These are phyloP conservation scores for Epicampocera succincta DNA, from an alignment of 2,888 invertebrate species.

Conservation along the genomic window DNA sequence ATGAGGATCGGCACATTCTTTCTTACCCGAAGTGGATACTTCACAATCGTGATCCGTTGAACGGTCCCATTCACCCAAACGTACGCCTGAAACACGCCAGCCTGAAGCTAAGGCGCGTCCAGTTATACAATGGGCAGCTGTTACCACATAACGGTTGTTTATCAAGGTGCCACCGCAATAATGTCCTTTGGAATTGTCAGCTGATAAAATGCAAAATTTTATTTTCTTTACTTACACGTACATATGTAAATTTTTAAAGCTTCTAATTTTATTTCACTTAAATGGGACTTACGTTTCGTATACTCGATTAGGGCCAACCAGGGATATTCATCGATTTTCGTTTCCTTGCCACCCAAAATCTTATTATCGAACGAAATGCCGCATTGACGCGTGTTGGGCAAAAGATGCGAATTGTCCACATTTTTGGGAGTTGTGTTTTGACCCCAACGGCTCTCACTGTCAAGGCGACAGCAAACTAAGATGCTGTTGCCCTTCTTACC, in stretches of 20 bases:
- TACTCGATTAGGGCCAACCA: constrained; percentile 69
- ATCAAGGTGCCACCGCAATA: constrained; percentile 90
- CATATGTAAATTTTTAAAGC: too few species aligned
- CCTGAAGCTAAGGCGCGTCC: constrained; percentile 84
- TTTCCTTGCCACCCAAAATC: constrained; percentile 66
- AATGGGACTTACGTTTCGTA: constrained; percentile 61
- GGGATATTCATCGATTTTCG: constrained; percentile 69
- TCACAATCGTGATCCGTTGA: constrained; percentile 76
- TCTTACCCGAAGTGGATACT: constrained; percentile 73
- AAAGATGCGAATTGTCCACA: constrained; percentile 27
- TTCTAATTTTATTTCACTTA: not conserved
- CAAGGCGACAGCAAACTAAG: constrained; percentile 48
- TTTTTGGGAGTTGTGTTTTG: not conserved
- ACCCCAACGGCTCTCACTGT: constrained; percentile 23
- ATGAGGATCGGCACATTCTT: constrained; percentile 84
- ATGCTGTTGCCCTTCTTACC: constrained; percentile 26
- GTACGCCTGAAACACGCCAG: constrained; percentile 83
- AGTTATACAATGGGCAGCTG: constrained; percentile 89
- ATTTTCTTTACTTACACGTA: not conserved
- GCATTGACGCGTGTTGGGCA: constrained; percentile 64
- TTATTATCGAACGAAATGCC: constrained; percentile 67
- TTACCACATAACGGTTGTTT: constrained; percentile 85
- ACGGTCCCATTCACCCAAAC: constrained; percentile 81
- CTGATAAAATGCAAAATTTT: constrained; percentile 74
- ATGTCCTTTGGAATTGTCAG: constrained; percentile 84